Evolutionary conservation across 2,888 invertebrate genomes (phyloP).

Genomic region (Drosophila hamatofila): DNA sequence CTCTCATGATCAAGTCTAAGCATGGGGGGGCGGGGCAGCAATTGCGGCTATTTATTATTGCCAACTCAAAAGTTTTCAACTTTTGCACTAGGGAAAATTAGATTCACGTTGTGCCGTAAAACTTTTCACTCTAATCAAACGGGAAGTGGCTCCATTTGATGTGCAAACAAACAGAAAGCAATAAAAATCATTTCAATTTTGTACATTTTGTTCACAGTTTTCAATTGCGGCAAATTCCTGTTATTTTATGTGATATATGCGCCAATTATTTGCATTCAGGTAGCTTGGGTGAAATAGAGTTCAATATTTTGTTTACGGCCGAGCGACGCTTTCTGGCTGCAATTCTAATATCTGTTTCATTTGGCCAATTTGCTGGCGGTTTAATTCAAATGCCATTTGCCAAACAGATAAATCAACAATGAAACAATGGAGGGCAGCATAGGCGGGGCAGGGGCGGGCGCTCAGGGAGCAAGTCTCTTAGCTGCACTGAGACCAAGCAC

Average conservation of each 20-base stretch:
- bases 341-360: constrained; percentile 27
- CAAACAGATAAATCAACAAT: constrained; percentile 37
- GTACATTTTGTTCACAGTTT: constrained; percentile 18
- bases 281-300: constrained; percentile 9
- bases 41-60: constrained; percentile 22
- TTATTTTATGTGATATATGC: constrained; percentile 34
- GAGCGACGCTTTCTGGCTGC: constrained; percentile 6
- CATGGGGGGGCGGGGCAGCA: not conserved
- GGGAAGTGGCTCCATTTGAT: not conserved
- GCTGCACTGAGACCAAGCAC: constrained; percentile 26
- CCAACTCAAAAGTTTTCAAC: not conserved
- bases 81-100: not conserved
- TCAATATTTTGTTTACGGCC: constrained; percentile 13
- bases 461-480: constrained; percentile 20
- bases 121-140: not conserved
- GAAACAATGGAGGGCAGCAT: not conserved
- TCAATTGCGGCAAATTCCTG: constrained; percentile 24
- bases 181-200: constrained; percentile 11
- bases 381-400: constrained; percentile 36
- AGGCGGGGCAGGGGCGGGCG: not conserved
- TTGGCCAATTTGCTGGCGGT: constrained; percentile 23
- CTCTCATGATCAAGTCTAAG: constrained; percentile 12
- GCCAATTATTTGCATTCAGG: constrained; percentile 35
- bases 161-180: not conserved
- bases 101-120: not conserved